Conservation (phyloP, 2,888 invertebrate genomes). For the Ochlodes sylvanus region DNA sequence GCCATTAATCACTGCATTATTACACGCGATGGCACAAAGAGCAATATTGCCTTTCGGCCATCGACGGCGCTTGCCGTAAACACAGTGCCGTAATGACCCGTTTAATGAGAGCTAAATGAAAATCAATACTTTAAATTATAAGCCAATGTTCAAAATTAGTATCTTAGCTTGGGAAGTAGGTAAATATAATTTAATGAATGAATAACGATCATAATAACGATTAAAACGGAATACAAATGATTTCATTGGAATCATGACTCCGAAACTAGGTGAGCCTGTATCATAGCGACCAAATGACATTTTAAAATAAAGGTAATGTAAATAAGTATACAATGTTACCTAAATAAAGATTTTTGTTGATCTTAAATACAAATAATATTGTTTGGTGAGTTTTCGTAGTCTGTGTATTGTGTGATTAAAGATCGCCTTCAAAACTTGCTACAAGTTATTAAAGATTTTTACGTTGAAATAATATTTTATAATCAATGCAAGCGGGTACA, state of each 20-base stretch:
- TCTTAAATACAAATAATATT: too few species aligned
- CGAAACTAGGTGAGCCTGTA: too few species aligned
- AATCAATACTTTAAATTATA: constrained; percentile 60
- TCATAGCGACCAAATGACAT: too few species aligned
- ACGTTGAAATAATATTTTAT: background rate
- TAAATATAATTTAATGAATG: background rate
- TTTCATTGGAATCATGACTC: too few species aligned
- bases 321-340: too few species aligned
- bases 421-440: background rate
- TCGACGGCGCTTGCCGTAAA: constrained; percentile 68
- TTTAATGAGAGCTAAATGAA: constrained; percentile 77
- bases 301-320: too few species aligned
- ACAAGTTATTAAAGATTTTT: background rate
- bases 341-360: too few species aligned
- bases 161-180: background rate
- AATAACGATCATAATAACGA: too few species aligned
- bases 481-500: background rate
- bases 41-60: constrained; percentile 76
- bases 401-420: too few species aligned
- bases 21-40: constrained; percentile 74
- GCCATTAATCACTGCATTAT: constrained; percentile 82
- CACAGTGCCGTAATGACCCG: constrained; percentile 76
- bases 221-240: too few species aligned
- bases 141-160: background rate
- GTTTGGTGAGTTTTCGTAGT: too few species aligned